Conservation (phyloP, 2,113 vertebrate genomes). For the Manacus vitellinus region DNA sequence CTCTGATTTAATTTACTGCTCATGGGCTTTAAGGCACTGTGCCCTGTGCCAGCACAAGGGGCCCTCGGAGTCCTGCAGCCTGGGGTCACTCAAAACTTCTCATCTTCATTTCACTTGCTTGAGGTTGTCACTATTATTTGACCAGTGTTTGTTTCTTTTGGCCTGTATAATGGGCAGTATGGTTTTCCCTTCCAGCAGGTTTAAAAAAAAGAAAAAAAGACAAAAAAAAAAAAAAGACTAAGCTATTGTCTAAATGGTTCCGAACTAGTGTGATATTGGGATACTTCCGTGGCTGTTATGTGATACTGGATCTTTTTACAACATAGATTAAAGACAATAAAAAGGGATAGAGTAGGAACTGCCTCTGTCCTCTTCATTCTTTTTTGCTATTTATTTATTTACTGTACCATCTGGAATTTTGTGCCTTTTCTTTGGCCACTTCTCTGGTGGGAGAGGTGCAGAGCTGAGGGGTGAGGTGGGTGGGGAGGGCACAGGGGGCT, state of each 20-base stretch:
- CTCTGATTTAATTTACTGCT: background rate
- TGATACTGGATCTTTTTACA: conserved; percentile 68
- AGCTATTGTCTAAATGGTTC: conserved; percentile 48
- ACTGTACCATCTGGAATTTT: background rate
- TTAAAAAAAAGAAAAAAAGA: background rate
- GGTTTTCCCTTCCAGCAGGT: conserved; percentile 33
- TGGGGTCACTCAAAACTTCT: background rate
- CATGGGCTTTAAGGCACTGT: background rate
- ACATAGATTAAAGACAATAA: conserved; percentile 67
- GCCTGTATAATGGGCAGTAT: conserved; percentile 1
- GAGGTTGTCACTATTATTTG: conserved; percentile 44
- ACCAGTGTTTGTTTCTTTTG: conserved; percentile 24
- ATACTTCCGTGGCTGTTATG: conserved; percentile 53
- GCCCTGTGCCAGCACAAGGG: background rate
- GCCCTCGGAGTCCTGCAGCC: background rate
- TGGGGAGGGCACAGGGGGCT: background rate
- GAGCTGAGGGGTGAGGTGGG: background rate
- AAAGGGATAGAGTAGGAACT: conserved; percentile 61
- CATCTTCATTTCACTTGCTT: conserved; percentile 54
- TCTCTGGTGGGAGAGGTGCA: background rate
- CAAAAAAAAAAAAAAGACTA: background rate
- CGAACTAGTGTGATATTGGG: conserved; percentile 51
- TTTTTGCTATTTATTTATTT: background rate
- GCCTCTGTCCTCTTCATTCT: background rate
- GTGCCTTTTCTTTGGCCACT: background rate